Percentiles rank a stretch among this genome's conserved stretches.
phyloP scores from a whole-genome alignment of 2,888 invertebrate species.

The Linhomoeus sp. region DNA sequence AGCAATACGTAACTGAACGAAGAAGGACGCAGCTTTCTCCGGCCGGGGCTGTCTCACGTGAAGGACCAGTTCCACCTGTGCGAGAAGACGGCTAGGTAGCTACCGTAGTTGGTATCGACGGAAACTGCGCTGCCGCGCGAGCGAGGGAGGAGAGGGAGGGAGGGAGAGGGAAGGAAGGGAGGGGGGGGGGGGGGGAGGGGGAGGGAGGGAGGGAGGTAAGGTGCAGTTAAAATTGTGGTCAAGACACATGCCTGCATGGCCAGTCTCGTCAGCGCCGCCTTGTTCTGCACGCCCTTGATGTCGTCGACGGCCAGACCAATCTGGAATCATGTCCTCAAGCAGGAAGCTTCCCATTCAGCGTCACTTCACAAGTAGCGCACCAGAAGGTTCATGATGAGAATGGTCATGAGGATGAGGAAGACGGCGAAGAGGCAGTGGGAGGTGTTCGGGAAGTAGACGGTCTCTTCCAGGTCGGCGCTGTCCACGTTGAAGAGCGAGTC shows the following conservation, averaged over 20 bases:
- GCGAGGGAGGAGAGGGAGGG: too few relatives aligned
- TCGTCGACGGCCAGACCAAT: conserved; percentile 37
- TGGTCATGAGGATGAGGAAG: conserved; percentile 27
- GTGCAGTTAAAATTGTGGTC: too few relatives aligned
- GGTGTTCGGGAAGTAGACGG: conserved; percentile 7
- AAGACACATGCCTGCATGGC: conserved; percentile 22
- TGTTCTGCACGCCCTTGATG: conserved; percentile 36
- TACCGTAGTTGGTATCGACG: too few relatives aligned
- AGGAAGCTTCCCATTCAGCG: background rate
- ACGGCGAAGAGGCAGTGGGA: conserved; percentile 31
- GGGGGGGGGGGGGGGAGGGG: too few relatives aligned
- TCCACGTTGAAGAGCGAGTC: background rate
- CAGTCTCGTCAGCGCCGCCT: conserved; percentile 32
- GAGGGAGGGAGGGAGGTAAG: too few relatives aligned
- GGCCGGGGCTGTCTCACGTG: too few relatives aligned
- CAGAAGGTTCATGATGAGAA: conserved; percentile 30
- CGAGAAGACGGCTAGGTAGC: too few relatives aligned
- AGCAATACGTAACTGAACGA: too few relatives aligned
- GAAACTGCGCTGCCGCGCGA: too few relatives aligned
- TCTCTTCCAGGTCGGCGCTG: conserved; percentile 8
- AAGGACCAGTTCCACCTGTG: too few relatives aligned
- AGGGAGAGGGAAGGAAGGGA: too few relatives aligned
- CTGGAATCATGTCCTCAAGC: background rate
- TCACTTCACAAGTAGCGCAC: conserved; percentile 16
- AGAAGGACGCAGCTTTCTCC: too few relatives aligned